Evolutionary conservation across 2,113 vertebrate genomes (phyloP).

Genomic region (Artemisiospiza belli): DNA sequence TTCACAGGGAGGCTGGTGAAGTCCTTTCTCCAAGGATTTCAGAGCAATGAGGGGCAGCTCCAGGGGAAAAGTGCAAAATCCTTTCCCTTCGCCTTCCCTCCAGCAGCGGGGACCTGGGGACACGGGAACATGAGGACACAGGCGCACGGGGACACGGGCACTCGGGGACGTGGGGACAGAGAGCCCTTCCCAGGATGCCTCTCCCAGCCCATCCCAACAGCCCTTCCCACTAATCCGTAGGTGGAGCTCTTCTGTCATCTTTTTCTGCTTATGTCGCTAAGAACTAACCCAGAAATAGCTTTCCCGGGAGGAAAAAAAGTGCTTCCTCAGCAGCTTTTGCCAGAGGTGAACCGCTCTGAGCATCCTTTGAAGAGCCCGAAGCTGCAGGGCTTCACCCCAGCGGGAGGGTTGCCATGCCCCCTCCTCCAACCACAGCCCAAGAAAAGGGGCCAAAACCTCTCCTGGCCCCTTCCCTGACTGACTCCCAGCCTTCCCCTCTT

Average conservation of each 20-base stretch:
- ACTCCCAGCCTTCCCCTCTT: not conserved
- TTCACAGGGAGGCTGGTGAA: not conserved
- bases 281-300: constrained; percentile 56
- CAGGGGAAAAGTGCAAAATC: not conserved
- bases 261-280: constrained; percentile 57
- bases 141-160: not conserved
- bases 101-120: not conserved
- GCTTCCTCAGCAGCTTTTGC: constrained; percentile 45
- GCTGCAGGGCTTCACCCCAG: not conserved
- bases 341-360: not conserved
- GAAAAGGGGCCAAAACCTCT: not conserved
- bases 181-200: not conserved
- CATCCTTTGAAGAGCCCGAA: constrained; percentile 20
- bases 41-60: fast-evolving
- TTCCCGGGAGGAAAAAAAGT: not conserved
- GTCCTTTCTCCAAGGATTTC: not conserved
- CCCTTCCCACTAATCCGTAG: constrained; percentile 56
- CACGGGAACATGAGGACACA: not conserved
- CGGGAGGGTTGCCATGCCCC: fast-evolving
- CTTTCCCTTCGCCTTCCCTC: not conserved
- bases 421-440: fast-evolving
- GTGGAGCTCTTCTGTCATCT: constrained; percentile 65
- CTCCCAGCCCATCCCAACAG: constrained; percentile 11
- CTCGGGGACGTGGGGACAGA: not conserved
- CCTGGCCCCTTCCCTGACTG: not conserved